Evolutionary conservation across 2,113 vertebrate species (phyloP), one percentile per base, ranked within the genome.

Genomic region (Orthonyx spaldingii): DNA sequence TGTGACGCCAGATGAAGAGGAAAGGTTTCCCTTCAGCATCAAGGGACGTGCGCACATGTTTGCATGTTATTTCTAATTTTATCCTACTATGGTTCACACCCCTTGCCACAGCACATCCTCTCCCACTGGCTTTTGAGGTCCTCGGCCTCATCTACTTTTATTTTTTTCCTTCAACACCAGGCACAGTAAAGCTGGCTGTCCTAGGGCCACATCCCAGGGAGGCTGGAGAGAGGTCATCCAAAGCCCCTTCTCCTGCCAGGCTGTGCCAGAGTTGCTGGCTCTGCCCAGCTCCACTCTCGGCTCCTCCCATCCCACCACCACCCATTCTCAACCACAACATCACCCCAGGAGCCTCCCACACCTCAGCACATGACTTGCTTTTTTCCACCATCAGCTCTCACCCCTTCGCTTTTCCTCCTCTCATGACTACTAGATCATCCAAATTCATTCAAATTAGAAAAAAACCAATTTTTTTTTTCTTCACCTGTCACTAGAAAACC

Each of bases 1-100:
- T 1, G 3, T 33, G 39, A 86, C 0, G 0, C 16, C 0, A 0
- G 50, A 59, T 41, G n/a, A 85, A 90, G 49, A 83, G 10, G 41
- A 53, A 68, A 65, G 8, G 37, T 13, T 75, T 42, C 32, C n/a
- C 69, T 66, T 24, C 55, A 23, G 50, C 78, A 65, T 2, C 0
- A 0, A 93, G 42, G 33, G 55, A 56, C 1, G 0, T 2, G 16
- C 0, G 0, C 3, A 4, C 2, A 2, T 0, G 0, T 49, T 77
- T 63, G 46, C 56, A 33, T 10, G 9, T 37, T 68, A 35, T 49
- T 83, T 77, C 71, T 76, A 80, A 83, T 42, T 85, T 61, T 63
- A 68, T 32, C 53, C 72, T 4, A 1, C 70, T 35, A 35, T 0
- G 0, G 66, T 47, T 92, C 68, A 52, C 2, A 3, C 8, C 52